Evolutionary conservation across 35 echinoderm and acorn worm genomes (phyloP).

Genomic region (Apostichopus parvimensis): DNA sequence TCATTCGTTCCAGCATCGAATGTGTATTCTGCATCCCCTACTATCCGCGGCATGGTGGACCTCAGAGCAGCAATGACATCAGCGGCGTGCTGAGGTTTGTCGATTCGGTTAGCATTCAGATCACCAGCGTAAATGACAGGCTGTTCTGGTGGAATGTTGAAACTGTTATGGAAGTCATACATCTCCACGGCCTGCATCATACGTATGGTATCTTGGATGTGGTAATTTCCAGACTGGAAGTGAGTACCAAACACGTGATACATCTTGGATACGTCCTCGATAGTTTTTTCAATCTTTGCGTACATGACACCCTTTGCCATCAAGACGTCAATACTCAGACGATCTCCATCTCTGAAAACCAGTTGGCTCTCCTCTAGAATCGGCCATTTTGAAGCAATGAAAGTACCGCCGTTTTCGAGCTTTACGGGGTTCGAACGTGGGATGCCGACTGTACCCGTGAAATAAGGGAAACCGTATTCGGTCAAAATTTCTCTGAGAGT

Average conservation of each 20-base stretch:
- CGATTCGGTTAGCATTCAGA: constrained; percentile 56
- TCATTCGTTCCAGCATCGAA: constrained; percentile 74
- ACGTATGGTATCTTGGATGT: constrained; percentile 43
- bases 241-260: constrained; percentile 84
- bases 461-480: constrained; percentile 68
- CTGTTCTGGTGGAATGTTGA: constrained; percentile 59
- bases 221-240: constrained; percentile 49
- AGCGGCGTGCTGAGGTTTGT: constrained; percentile 50
- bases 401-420: constrained; percentile 61
- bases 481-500: constrained; percentile 74
- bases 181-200: constrained; percentile 63
- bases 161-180: constrained; percentile 49
- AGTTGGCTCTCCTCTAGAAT: constrained; percentile 61
- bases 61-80: constrained; percentile 60
- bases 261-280: constrained; percentile 3
- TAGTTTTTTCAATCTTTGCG: constrained; percentile 62
- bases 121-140: constrained; percentile 75
- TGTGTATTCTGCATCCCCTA: constrained; percentile 66
- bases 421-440: constrained; percentile 20
- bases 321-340: constrained; percentile 59
- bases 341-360: constrained; percentile 55
- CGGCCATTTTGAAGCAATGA: constrained; percentile 80
- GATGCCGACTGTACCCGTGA: constrained; percentile 63
- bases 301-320: constrained; percentile 74
- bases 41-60: constrained; percentile 39